phyloP scores from a whole-genome alignment of 2,888 invertebrate genomes.

The Drosophila hawaiiensis region DNA sequence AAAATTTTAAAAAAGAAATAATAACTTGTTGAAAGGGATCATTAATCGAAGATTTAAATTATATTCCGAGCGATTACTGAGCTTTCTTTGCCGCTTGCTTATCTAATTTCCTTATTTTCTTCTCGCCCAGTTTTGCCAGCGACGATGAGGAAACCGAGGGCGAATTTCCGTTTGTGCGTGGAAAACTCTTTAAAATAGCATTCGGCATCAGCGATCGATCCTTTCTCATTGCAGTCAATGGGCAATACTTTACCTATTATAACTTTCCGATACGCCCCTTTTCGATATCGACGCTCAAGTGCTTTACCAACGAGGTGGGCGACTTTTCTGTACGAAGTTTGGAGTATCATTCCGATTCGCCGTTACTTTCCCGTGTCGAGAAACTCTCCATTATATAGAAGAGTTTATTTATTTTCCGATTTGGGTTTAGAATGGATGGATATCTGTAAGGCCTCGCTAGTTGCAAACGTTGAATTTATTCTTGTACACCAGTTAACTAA shows the following conservation, averaged over 20 bases:
- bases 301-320: constrained; percentile 81
- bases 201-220: constrained; percentile 84
- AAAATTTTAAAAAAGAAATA: not conserved
- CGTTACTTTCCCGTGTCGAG: constrained; percentile 82
- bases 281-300: constrained; percentile 84
- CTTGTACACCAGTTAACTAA: constrained; percentile 64
- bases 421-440: not conserved
- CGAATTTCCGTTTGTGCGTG: constrained; percentile 84
- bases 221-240: constrained; percentile 84
- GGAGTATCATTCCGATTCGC: constrained; percentile 84
- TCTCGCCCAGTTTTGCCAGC: constrained; percentile 71
- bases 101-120: not conserved
- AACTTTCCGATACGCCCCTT: constrained; percentile 83
- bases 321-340: constrained; percentile 82
- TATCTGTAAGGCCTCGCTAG: constrained; percentile 21
- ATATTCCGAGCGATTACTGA: not conserved
- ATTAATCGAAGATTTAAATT: not conserved
- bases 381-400: constrained; percentile 81
- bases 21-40: not conserved
- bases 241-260: constrained; percentile 84
- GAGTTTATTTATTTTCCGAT: not conserved
- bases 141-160: constrained; percentile 85
- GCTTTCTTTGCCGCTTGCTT: not conserved
- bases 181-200: constrained; percentile 84
- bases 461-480: constrained; percentile 65